Conservation (phyloP, 2,113 vertebrate species). For the Ochotona curzoniae region DNA sequence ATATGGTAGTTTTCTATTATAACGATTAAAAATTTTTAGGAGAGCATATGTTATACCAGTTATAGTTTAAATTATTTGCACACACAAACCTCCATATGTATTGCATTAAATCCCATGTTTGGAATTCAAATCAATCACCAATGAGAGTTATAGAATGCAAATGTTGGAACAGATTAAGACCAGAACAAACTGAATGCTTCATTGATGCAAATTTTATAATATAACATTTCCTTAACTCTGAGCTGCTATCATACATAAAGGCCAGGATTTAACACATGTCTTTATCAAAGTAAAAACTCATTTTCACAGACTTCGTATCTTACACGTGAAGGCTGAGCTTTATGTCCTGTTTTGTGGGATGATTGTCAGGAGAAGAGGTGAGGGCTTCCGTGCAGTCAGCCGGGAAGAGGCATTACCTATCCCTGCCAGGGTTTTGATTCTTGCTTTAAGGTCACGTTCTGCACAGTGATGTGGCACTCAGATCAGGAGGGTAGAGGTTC, state of each 20-base stretch:
- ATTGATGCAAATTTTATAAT: not conserved
- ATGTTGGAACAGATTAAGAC: constrained; percentile 22
- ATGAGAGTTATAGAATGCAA: not conserved
- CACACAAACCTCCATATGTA: not conserved
- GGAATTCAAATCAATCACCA: constrained; percentile 12
- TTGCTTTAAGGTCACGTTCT: not conserved
- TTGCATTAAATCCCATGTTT: not conserved
- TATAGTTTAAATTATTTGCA: not conserved
- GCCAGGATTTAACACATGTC: not conserved
- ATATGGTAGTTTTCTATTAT: constrained; percentile 43
- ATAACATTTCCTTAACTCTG: not conserved
- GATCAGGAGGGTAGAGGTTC: not conserved
- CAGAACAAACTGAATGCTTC: not conserved
- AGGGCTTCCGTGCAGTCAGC: not conserved
- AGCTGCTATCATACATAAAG: not conserved
- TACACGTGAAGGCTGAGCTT: not conserved
- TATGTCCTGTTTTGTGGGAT: not conserved
- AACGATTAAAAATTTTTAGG: constrained; percentile 29
- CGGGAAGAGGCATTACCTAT: not conserved
- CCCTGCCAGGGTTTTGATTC: not conserved
- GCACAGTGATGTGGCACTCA: not conserved
- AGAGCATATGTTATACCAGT: not conserved
- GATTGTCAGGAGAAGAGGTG: not conserved
- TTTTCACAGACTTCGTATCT: not conserved
- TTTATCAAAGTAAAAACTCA: not conserved